phyloP scores from a whole-genome alignment of 2,113 vertebrate genomes.

The Charina bottae region DNA sequence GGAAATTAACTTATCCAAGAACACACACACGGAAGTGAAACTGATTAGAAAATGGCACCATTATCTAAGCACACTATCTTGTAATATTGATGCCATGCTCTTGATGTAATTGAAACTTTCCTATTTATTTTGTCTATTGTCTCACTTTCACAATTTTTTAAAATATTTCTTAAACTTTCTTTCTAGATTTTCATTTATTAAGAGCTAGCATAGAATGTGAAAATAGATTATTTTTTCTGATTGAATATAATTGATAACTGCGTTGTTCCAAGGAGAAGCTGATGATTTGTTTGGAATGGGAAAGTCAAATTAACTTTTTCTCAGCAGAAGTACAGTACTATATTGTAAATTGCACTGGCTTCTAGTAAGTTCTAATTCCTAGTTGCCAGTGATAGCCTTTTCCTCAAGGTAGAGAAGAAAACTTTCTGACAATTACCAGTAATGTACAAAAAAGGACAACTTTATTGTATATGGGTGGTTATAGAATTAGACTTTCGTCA shows the following conservation, averaged over 20 bases:
- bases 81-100: background rate
- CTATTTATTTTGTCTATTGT: background rate
- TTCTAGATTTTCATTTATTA: background rate
- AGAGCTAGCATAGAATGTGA: background rate
- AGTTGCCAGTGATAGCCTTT: background rate
- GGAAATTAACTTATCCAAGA: background rate
- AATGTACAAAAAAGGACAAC: background rate
- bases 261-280: background rate
- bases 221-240: background rate
- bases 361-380: background rate
- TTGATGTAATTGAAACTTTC: background rate
- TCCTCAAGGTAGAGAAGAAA: background rate
- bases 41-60: background rate
- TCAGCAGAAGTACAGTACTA: background rate
- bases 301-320: background rate
- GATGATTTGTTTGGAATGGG: background rate
- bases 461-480: background rate
- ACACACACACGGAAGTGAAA: background rate
- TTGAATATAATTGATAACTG: background rate
- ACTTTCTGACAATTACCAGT: background rate
- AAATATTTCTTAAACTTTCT: background rate
- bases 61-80: background rate
- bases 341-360: background rate
- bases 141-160: background rate
- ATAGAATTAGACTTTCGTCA: background rate